Conservation (phyloP, 2,888 invertebrate genomes). For the Nycteola revayana region DNA sequence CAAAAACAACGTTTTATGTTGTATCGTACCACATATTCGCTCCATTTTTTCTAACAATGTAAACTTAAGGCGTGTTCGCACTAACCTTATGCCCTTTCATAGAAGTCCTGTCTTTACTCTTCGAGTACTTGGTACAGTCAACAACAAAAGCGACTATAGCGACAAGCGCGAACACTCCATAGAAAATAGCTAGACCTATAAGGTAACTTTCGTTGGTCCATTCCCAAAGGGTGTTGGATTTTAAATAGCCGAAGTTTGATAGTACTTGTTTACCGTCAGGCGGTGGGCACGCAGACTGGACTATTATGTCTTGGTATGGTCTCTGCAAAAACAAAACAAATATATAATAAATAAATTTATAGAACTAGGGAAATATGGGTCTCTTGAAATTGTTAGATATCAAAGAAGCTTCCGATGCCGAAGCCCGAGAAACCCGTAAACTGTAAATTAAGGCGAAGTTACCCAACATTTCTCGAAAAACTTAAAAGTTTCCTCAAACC, state of each 20-base stretch:
- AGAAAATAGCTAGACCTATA: constrained; percentile 83
- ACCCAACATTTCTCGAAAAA: too few relatives aligned
- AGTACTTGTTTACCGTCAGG: constrained; percentile 89
- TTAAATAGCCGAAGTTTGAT: constrained; percentile 66
- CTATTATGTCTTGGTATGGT: constrained; percentile 93
- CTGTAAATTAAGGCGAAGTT: too few relatives aligned
- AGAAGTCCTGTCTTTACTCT: constrained; percentile 73
- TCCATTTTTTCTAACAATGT: too few relatives aligned
- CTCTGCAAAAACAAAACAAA: constrained; percentile 77
- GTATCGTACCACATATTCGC: too few relatives aligned
- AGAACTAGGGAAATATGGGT: too few relatives aligned
- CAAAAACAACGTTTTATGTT: too few relatives aligned
- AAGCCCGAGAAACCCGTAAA: too few relatives aligned
- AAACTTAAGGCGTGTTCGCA: constrained; percentile 82
- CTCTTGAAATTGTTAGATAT: background rate
- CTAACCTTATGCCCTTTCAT: constrained; percentile 79
- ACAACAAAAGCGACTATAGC: constrained; percentile 83
- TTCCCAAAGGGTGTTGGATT: constrained; percentile 70
- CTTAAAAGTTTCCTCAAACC: too few relatives aligned
- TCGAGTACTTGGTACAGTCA: constrained; percentile 79
- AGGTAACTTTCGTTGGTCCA: constrained; percentile 80
- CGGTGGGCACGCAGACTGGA: constrained; percentile 90
- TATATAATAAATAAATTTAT: constrained; percentile 1
- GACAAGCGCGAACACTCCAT: constrained; percentile 82
- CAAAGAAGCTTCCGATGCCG: too few relatives aligned